These are phyloP conservation scores for Phylloscopus collybita DNA, from an alignment of 2,797 vertebrate species.

Conservation along the genomic window DNA sequence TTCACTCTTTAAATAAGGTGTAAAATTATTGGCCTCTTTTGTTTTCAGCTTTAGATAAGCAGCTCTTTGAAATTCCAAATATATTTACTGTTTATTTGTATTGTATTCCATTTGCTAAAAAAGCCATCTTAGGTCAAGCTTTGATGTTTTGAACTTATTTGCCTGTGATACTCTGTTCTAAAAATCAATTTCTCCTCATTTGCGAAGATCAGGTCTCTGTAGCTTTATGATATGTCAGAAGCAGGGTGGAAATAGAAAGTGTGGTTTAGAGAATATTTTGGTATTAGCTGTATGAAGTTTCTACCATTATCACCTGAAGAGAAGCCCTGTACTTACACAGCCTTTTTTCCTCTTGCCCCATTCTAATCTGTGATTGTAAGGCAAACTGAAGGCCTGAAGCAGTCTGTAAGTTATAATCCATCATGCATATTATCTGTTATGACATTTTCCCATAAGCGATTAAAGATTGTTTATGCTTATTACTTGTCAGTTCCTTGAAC, in stretches of 20 bases:
- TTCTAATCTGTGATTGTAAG: neutral
- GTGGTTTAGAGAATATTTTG: neutral
- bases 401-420: neutral
- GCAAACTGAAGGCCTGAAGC: neutral
- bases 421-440: neutral
- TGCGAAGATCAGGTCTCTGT: neutral
- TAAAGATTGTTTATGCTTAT: slow-evolving; percentile 27
- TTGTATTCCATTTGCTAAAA: neutral
- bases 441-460: slow-evolving; percentile 7
- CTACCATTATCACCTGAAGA: neutral
- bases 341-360: neutral
- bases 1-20: neutral
- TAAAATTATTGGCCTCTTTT: neutral
- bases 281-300: neutral
- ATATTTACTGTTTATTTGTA: neutral
- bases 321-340: neutral
- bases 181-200: slow-evolving; percentile 17
- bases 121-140: neutral
- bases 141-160: neutral
- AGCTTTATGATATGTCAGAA: neutral
- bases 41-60: neutral
- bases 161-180: neutral
- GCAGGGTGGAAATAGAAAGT: neutral
- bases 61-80: neutral
- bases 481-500: neutral